phyloP scores from a whole-genome alignment of 2,888 invertebrate genomes.

The Sarcophaga variegata region DNA sequence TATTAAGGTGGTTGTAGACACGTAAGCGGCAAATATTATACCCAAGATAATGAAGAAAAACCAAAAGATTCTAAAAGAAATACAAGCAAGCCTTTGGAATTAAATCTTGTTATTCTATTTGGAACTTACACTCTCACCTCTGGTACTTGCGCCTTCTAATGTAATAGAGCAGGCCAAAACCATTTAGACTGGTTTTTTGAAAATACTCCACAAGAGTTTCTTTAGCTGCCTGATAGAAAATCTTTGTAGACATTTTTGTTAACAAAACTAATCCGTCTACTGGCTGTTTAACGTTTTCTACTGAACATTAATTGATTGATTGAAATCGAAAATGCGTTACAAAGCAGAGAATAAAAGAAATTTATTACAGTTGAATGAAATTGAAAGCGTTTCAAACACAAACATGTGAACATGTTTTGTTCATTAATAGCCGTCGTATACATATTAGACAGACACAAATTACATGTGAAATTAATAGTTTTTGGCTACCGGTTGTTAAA shows the following conservation, averaged over 20 bases:
- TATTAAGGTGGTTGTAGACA: slow-evolving; percentile 72
- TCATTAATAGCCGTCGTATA: no score
- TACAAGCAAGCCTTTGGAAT: neutral
- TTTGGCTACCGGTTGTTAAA: neutral
- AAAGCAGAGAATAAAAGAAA: neutral
- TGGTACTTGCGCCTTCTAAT: slow-evolving; percentile 75
- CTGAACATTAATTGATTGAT: neutral
- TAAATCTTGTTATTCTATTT: neutral
- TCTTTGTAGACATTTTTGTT: slow-evolving; percentile 31
- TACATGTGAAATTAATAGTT: neutral
- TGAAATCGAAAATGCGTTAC: neutral
- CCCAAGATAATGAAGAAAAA: slow-evolving; percentile 75
- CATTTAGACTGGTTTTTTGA: slow-evolving; percentile 78
- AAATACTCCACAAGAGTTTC: slow-evolving; percentile 76
- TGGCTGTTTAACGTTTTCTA: neutral
- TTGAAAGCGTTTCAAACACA: neutral
- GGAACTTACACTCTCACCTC: slow-evolving; percentile 67
- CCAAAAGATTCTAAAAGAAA: slow-evolving; percentile 74
- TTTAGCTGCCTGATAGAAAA: slow-evolving; percentile 70
- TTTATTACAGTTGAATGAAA: neutral
- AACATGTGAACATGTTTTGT: neutral
- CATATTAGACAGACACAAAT: neutral
- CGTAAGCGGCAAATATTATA: slow-evolving; percentile 73
- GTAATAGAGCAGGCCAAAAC: slow-evolving; percentile 76
- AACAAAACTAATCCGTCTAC: neutral